Percentiles rank a stretch among this genome's conserved stretches.
Conservation (phyloP, 2,113 vertebrate species). For the Struthio camelus region DNA sequence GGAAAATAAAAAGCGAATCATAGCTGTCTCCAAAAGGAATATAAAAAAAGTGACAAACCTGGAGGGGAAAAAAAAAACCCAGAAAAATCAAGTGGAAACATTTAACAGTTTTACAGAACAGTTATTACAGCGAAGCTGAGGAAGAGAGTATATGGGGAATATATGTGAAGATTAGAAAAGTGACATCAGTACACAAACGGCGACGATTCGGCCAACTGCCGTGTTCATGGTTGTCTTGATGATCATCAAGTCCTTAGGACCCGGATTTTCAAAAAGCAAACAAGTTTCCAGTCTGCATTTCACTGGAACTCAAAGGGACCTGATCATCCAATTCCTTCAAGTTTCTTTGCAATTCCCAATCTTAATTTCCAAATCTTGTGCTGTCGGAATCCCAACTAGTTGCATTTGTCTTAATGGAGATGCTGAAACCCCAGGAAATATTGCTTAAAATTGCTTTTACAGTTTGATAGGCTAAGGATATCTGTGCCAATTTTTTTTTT, state of each 20-base stretch:
- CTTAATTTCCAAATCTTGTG: not conserved
- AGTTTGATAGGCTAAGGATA: not conserved
- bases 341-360: not conserved
- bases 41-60: not conserved
- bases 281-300: not conserved
- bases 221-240: not conserved
- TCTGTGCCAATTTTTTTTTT: not conserved
- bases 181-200: fast-evolving
- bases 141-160: not conserved
- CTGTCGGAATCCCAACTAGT: not conserved
- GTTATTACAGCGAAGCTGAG: fast-evolving
- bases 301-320: not conserved
- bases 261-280: not conserved
- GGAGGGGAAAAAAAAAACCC: not conserved
- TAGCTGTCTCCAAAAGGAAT: not conserved
- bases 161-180: fast-evolving
- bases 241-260: not conserved
- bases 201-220: not conserved
- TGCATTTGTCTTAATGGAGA: not conserved
- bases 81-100: not conserved
- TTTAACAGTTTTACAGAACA: not conserved
- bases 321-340: not conserved
- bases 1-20: not conserved
- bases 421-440: not conserved
- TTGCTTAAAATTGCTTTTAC: not conserved